Evolutionary conservation across 2,888 invertebrate species (phyloP).

Genomic region (Myathropa florea): DNA sequence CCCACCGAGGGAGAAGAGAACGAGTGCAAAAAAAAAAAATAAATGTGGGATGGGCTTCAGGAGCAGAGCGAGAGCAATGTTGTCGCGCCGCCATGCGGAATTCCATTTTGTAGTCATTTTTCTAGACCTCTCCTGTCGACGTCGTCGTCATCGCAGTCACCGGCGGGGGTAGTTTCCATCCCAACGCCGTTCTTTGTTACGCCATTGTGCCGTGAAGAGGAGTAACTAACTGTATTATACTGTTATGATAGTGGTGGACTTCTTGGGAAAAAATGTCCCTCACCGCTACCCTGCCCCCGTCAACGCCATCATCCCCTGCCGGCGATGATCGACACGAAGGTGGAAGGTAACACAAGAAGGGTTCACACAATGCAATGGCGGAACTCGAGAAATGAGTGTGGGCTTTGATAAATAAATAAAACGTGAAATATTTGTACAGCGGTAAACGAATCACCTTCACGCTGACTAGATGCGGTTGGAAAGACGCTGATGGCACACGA

Average conservation of each 20-base stretch:
- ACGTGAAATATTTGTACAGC: neutral
- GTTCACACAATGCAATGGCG: constrained; percentile 58
- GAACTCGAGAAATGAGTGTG: constrained; percentile 36
- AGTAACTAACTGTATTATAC: constrained; percentile 67
- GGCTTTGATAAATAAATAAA: constrained; percentile 21
- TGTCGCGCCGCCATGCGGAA: constrained; percentile 64
- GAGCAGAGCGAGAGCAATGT: constrained; percentile 39
- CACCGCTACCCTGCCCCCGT: neutral
- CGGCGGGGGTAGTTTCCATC: constrained; percentile 51
- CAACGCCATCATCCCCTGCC: neutral
- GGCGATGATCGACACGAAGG: neutral
- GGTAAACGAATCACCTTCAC: neutral
- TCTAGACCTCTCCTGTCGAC: constrained; percentile 17
- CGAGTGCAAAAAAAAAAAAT: constrained; percentile 4
- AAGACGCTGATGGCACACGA: neutral
- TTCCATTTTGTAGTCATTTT: constrained; percentile 65
- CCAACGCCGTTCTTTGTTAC: constrained; percentile 43
- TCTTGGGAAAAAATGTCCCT: constrained; percentile 24
- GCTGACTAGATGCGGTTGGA: neutral
- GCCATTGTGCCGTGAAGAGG: constrained; percentile 64
- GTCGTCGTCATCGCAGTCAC: neutral
- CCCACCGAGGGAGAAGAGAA: neutral
- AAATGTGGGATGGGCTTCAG: constrained; percentile 67
- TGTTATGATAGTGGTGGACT: constrained; percentile 64
- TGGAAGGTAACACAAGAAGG: neutral